phyloP scores from a whole-genome alignment of 2,888 invertebrate species.

The Tiliacea citrago region DNA sequence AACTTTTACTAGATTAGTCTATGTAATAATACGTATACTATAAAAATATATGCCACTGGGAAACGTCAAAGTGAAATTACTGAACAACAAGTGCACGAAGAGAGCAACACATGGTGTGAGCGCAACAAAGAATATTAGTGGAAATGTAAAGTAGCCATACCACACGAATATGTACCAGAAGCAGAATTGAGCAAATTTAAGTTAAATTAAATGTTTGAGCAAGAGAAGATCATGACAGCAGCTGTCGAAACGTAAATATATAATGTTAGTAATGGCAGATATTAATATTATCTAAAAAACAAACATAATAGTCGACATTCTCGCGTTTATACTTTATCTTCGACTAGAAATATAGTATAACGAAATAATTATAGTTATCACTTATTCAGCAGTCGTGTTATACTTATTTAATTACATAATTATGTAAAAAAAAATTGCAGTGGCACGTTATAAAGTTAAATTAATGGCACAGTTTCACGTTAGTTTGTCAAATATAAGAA shows the following conservation, averaged over 20 bases:
- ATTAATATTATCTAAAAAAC: conserved; percentile 72
- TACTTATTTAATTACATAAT: conserved; percentile 84
- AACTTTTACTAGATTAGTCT: conserved; percentile 88
- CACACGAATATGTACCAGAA: conserved; percentile 69
- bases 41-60: conserved; percentile 87
- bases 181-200: conserved; percentile 88
- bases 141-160: conserved; percentile 47
- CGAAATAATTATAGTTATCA: conserved; percentile 87
- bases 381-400: conserved; percentile 89
- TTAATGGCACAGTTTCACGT: conserved; percentile 91
- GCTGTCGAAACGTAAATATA: conserved; percentile 80
- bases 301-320: conserved; percentile 83
- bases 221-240: conserved; percentile 86
- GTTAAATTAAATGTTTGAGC: conserved; percentile 88
- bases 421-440: conserved; percentile 85
- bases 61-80: conserved; percentile 75
- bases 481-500: conserved; percentile 88
- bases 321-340: conserved; percentile 81
- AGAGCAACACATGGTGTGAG: conserved; percentile 58
- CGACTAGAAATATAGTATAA: conserved; percentile 89
- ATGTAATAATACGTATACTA: conserved; percentile 83
- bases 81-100: conserved; percentile 76
- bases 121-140: conserved; percentile 49
- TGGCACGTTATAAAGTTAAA: conserved; percentile 89
- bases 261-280: conserved; percentile 72